Evolutionary conservation across 2,888 invertebrate species (phyloP).

Genomic region (Drosophila quinaria): DNA sequence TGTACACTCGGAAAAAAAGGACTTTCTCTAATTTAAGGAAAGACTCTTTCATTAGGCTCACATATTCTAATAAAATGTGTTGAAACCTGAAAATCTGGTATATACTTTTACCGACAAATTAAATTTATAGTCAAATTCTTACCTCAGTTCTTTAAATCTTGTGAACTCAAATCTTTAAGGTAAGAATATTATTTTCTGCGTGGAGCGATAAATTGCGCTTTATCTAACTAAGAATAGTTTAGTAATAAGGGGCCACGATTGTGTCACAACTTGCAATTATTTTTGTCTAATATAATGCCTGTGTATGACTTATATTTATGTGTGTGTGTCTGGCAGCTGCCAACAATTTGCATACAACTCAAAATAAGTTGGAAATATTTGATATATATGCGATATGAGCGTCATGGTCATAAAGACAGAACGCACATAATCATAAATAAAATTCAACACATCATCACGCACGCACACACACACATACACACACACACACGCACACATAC

Average conservation of each 20-base stretch:
- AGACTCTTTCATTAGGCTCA: too few species aligned
- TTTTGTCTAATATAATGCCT: constrained; percentile 19
- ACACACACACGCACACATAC: constrained; percentile 17
- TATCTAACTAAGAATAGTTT: constrained; percentile 11
- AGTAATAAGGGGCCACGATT: constrained; percentile 1
- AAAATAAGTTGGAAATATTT: constrained; percentile 48
- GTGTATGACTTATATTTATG: constrained; percentile 56
- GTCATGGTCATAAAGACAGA: constrained; percentile 60
- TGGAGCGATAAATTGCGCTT: constrained; percentile 1
- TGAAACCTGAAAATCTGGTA: too few species aligned
- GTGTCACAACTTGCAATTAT: constrained; percentile 39
- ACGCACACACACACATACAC: constrained; percentile 24
- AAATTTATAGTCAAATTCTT: too few species aligned
- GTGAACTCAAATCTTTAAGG: too few species aligned
- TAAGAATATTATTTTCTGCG: too few species aligned
- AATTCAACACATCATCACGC: constrained; percentile 52
- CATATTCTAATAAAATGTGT: too few species aligned
- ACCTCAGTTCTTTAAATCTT: too few species aligned
- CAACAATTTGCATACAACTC: constrained; percentile 55
- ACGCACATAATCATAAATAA: constrained; percentile 73
- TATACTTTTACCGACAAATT: too few species aligned
- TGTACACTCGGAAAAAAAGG: not conserved
- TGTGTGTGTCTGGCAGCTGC: constrained; percentile 52
- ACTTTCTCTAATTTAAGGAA: too few species aligned
- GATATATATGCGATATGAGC: constrained; percentile 39